These are phyloP conservation scores for Rynchops niger DNA, from an alignment of 2,113 vertebrate species.

Conservation along the genomic window DNA sequence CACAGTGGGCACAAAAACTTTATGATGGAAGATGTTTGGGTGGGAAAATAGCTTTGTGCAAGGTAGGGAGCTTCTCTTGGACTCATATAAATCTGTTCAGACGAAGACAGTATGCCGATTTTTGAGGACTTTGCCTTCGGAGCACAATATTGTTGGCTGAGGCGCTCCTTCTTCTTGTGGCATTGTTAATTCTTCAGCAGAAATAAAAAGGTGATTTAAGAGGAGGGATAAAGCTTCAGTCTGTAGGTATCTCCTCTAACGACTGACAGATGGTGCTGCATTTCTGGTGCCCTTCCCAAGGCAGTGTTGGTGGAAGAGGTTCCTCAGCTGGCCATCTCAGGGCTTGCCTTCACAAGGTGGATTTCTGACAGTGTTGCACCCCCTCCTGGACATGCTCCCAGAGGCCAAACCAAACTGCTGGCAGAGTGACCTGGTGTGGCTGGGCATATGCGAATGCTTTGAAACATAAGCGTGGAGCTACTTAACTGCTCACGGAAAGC, in stretches of 20 bases:
- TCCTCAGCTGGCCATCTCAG: accelerated
- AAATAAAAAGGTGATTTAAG: background rate
- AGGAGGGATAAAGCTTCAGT: background rate
- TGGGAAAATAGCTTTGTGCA: background rate
- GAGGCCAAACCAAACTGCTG: background rate
- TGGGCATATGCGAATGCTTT: background rate
- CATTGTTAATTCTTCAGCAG: background rate
- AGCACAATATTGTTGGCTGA: background rate
- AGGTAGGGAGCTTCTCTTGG: background rate
- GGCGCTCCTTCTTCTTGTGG: background rate
- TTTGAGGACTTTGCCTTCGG: background rate
- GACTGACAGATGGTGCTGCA: background rate
- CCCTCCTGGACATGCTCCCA: background rate
- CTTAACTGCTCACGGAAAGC: background rate
- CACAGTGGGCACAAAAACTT: background rate
- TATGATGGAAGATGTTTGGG: background rate
- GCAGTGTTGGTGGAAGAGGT: background rate
- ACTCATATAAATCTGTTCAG: background rate
- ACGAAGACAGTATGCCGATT: background rate
- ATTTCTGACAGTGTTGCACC: background rate
- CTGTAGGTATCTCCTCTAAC: background rate
- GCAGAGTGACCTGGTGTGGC: accelerated
- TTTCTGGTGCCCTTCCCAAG: background rate
- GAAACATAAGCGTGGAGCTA: background rate
- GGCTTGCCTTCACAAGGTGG: background rate